Evolutionary conservation across 1,140 invertebrate genomes (phyloP), one percentile per base, ranked within the genome.

Genomic region (Hylaeus anthracinus): DNA sequence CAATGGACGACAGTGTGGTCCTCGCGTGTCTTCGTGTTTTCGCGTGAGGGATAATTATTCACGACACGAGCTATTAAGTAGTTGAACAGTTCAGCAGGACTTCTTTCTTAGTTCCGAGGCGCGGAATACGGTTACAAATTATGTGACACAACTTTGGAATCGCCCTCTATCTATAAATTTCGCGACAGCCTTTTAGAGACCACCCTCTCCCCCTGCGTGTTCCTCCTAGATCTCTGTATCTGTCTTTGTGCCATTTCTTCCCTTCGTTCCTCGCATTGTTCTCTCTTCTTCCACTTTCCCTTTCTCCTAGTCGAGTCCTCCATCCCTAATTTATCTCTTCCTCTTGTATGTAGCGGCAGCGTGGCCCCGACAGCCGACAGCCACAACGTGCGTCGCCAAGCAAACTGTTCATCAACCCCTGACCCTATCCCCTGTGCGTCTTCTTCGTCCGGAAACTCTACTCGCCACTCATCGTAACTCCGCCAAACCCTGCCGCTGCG

Each of bases 331-430:
- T 75, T 82, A 85, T 85, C 79, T 81, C 79, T 86, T 82, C 80
- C 84, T 82, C 83, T 60, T 76, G 69, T 69, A 56, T 72, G 72
- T 71, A 85, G 79, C 79, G 65, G 63, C 72, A 67, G 86, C 51
- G 74, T 88, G 86, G 79, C 85, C 53, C 69, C 85, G 86, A 88
- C 88, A 88, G 86, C 74, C 80, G 83, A 88, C 86, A 88, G 83
- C 86, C 85, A 66, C 88, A 88, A 88, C 82, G 82, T 88, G 79
- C 85, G 85, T 88, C 79, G 80, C 71, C 78, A 85, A 86, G 88
- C 88, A 85, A 88, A 89, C 86, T 86, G 83, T 87, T 83, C 81
- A 86, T 86, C 84, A 82, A 85, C 61, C 70, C 84, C 69, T 72
- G 26, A 51, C 75, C 56, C 71, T 45, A 15, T 53, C 75, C 55